A percentile compares a stretch with the other conserved stretches of the same genome.
phyloP scores from a whole-genome alignment of 2,888 invertebrate species.

The Electrophaes corylata region DNA sequence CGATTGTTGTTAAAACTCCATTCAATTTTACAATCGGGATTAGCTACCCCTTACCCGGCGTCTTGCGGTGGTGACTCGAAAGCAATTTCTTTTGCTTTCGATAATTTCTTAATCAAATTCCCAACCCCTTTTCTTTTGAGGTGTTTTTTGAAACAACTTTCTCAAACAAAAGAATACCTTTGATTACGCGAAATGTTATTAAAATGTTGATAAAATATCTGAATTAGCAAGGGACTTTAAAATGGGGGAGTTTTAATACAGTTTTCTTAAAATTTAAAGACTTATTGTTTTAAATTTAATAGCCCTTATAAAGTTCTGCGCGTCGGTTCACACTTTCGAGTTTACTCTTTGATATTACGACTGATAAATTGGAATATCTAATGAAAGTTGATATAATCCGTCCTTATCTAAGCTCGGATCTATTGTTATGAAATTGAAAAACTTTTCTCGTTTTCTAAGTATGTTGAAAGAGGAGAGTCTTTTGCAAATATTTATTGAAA shows the following conservation, averaged over 20 bases:
- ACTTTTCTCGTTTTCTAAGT: constrained; percentile 79
- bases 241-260: constrained; percentile 6
- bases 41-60: constrained; percentile 51
- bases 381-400: constrained; percentile 24
- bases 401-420: constrained; percentile 40
- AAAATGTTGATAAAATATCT: constrained; percentile 22
- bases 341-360: constrained; percentile 25
- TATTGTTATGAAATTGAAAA: constrained; percentile 78
- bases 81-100: constrained; percentile 42
- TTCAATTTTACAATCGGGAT: constrained; percentile 65
- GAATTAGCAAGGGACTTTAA: constrained; percentile 14
- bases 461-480: constrained; percentile 69
- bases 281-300: constrained; percentile 27
- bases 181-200: constrained; percentile 23
- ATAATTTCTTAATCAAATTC: constrained; percentile 58
- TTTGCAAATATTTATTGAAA: constrained; percentile 66
- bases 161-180: constrained; percentile 19
- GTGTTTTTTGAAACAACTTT: constrained; percentile 32
- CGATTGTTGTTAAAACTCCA: constrained; percentile 68
- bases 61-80: constrained; percentile 22
- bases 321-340: constrained; percentile 17
- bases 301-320: constrained; percentile 16
- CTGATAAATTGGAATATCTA: constrained; percentile 23
- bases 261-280: constrained; percentile 21
- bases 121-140: constrained; percentile 44